phyloP scores from a whole-genome alignment of 2,113 vertebrate genomes.

The Psittacara wagleri region DNA sequence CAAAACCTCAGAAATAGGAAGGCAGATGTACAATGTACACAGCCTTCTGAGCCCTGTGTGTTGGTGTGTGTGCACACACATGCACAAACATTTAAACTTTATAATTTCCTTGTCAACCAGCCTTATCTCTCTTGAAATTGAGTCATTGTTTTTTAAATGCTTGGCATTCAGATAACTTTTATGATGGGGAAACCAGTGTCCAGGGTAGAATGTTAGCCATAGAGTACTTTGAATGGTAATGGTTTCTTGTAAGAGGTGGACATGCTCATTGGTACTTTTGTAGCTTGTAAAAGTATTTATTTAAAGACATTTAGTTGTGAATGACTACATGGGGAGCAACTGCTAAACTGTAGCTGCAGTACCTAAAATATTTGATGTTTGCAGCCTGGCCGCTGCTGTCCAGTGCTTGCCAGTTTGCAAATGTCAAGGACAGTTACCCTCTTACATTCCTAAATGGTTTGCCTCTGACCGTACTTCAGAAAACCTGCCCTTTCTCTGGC shows the following conservation, averaged over 20 bases:
- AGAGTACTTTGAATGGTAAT: not conserved
- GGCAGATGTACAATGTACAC: not conserved
- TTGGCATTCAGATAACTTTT: not conserved
- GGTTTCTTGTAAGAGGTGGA: not conserved
- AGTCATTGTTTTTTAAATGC: not conserved
- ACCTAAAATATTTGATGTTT: not conserved
- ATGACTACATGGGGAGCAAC: not conserved
- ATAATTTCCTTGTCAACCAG: not conserved
- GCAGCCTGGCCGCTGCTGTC: not conserved
- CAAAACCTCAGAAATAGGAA: not conserved
- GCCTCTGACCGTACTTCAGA: slow-evolving; percentile 6
- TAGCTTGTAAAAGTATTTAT: not conserved
- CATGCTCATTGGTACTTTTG: not conserved
- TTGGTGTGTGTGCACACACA: not conserved
- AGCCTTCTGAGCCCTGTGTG: not conserved
- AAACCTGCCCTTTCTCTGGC: slow-evolving; percentile 19
- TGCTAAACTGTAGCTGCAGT: slow-evolving; percentile 7
- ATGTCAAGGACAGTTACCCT: slow-evolving; percentile 55
- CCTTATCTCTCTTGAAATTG: not conserved
- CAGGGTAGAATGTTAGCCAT: not conserved
- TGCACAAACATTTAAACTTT: not conserved
- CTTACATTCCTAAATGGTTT: slow-evolving; percentile 3
- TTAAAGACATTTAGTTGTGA: not conserved
- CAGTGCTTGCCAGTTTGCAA: slow-evolving; percentile 46
- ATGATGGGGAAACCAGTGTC: not conserved